A percentile compares a stretch with the other conserved stretches of the same genome.
Conservation (phyloP, 2,797 vertebrate species). For the Tinamus major region DNA sequence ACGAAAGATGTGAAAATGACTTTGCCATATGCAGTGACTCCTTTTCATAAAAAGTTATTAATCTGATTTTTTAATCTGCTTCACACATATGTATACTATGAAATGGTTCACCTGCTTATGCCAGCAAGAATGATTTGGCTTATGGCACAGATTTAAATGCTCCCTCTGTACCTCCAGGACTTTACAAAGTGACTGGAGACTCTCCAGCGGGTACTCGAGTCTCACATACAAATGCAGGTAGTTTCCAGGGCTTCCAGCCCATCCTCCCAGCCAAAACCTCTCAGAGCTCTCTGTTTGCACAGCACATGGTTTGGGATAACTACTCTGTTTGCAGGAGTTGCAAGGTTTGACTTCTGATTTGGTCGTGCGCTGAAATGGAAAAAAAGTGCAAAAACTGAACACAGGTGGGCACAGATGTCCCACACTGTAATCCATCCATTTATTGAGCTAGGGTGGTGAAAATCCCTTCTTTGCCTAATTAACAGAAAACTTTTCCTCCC, state of each 20-base stretch:
- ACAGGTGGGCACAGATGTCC: neutral
- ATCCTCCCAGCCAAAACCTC: neutral
- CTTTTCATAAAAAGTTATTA: conserved; percentile 53
- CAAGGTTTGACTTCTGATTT: neutral
- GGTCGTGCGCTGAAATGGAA: neutral
- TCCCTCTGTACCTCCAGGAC: neutral
- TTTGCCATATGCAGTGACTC: conserved; percentile 37
- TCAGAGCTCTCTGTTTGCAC: neutral
- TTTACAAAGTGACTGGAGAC: neutral
- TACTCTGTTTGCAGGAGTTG: neutral
- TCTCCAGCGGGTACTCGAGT: neutral
- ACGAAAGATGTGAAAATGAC: conserved; percentile 32
- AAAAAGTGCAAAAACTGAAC: neutral
- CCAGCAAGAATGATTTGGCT: neutral
- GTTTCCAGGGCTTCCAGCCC: neutral
- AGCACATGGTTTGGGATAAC: rapidly evolving
- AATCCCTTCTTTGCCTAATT: neutral
- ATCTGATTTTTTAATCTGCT: conserved; percentile 58
- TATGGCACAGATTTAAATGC: neutral
- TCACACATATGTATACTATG: neutral
- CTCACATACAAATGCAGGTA: neutral
- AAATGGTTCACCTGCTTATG: conserved; percentile 29
- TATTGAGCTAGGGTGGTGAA: neutral
- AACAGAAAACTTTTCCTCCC: neutral
- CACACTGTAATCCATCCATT: rapidly evolving